Conservation (phyloP, 2,888 invertebrate species). For the Hylaea fasciaria region DNA sequence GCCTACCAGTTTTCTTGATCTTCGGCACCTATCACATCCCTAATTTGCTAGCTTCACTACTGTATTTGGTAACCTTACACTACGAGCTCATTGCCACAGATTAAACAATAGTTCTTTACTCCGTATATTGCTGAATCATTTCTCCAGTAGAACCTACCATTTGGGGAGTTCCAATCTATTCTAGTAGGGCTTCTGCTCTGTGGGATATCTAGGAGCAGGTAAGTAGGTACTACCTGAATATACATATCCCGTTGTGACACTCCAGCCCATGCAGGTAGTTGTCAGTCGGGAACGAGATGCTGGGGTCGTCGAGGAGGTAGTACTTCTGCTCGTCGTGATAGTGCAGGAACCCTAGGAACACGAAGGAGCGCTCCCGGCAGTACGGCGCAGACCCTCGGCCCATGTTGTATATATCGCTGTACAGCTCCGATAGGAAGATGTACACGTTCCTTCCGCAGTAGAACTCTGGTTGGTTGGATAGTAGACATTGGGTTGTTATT, state of each 20-base stretch:
- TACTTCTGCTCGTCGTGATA: constrained; percentile 75
- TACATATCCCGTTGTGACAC: constrained; percentile 72
- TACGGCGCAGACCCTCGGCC: constrained; percentile 71
- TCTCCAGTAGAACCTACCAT: too few species aligned
- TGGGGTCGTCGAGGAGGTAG: constrained; percentile 74
- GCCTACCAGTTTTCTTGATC: too few species aligned
- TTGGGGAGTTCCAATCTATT: too few species aligned
- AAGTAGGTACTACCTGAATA: constrained; percentile 76
- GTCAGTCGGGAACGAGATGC: constrained; percentile 74
- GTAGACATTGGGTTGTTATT: too few species aligned
- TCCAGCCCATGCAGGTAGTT: constrained; percentile 77
- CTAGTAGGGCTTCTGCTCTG: too few species aligned
- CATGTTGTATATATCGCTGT: constrained; percentile 78
- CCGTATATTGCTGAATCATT: too few species aligned
- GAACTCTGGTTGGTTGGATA: constrained; percentile 58
- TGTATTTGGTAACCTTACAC: too few species aligned
- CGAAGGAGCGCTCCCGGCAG: constrained; percentile 74
- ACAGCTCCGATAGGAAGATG: constrained; percentile 73
- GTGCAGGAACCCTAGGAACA: constrained; percentile 76
- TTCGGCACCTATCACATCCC: too few species aligned
- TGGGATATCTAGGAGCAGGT: too few species aligned
- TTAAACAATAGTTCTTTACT: too few species aligned
- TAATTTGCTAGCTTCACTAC: too few species aligned
- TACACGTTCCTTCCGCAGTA: constrained; percentile 80
- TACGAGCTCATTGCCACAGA: too few species aligned